Evolutionary conservation across 1,140 invertebrate genomes (phyloP), one percentile per base, ranked within the genome.

Genomic region (Drosophila sechellia): DNA sequence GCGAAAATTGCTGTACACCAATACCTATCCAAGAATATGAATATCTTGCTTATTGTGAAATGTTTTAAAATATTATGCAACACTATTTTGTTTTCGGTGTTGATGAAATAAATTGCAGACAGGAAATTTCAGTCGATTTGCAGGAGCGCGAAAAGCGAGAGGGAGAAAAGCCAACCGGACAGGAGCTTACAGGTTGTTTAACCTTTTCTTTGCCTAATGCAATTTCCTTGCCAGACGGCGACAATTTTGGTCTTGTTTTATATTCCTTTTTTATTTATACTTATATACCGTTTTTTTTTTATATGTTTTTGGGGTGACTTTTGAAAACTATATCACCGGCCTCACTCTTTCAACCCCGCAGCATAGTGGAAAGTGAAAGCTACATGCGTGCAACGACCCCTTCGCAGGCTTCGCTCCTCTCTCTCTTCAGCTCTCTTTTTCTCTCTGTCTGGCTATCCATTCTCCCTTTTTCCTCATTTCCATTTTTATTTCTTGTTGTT

Each of bases 341-440:
- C 50, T 42, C 35, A 22, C 49, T 43, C 43, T 45, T 55, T 40
- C 57, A 46, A 20, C 10, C 53, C 45, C 5, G 3, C 54, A 11
- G 34, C 31, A 40, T 46, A 42, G 61, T 22, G 42, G 40, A 87
- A 87, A 87, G 83, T 87, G 79, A 87, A 87, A 87, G 80, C 78
- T 71, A 66, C 57, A 52, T 86, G 70, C 83, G 84, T 87, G 83
- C 83, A 87, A 79, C 83, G 83, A 87, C 83, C 83, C 84, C 69
- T 86, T 76, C 56, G 15, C 49, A 39, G 63, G 25, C 45, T 43
- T 40, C 20, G 20, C 20, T 52, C 13, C 55, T 42, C 52, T 48
- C 55, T 52, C 52, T 48, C 45, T 42, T 22, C 8, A n/a, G 25
- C 49, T 46, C 61, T 42, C 22, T 43, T 20, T 43, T 13, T 37